Percentiles rank a stretch among this genome's conserved stretches.
phyloP scores from a whole-genome alignment of 2,888 invertebrate species.

The Troglohyphantes excavatus region DNA sequence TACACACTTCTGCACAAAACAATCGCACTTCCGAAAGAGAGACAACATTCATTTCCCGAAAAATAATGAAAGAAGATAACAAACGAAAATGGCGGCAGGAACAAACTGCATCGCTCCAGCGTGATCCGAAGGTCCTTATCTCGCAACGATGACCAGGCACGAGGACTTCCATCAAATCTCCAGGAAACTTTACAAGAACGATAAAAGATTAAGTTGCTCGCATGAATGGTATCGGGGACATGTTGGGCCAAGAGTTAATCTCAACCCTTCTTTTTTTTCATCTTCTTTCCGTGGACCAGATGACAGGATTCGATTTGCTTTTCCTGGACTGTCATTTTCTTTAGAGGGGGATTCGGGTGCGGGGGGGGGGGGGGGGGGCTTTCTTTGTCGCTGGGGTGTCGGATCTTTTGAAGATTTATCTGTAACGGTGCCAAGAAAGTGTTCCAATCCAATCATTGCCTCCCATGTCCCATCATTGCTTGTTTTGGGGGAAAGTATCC shows the following conservation, averaged over 20 bases:
- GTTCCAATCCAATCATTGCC: background rate
- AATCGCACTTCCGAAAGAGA: background rate
- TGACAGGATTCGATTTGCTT: constrained; percentile 50
- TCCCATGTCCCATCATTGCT: background rate
- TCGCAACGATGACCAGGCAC: constrained; percentile 37
- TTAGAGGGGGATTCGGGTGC: background rate
- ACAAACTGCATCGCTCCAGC: too few species aligned
- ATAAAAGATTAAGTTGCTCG: constrained; percentile 49
- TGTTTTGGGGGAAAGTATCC: too few species aligned
- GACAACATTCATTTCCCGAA: constrained; percentile 18
- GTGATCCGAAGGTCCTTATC: constrained; percentile 37
- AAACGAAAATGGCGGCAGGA: constrained; percentile 10
- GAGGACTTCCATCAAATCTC: constrained; percentile 33
- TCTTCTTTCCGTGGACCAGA: background rate
- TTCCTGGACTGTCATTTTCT: constrained; percentile 39
- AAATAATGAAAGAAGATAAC: background rate
- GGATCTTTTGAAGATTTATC: background rate
- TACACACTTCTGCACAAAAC: too few species aligned
- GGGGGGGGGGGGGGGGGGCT: background rate
- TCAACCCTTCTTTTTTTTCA: background rate
- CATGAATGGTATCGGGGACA: constrained; percentile 43
- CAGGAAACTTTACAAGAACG: constrained; percentile 46
- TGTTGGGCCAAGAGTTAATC: constrained; percentile 54
- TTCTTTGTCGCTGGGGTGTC: background rate
- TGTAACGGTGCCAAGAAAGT: background rate